Percentiles rank a stretch among this genome's conserved stretches.
Evolutionary conservation across 2,888 invertebrate species (phyloP).

Genomic region (Ectemnius continuus): DNA sequence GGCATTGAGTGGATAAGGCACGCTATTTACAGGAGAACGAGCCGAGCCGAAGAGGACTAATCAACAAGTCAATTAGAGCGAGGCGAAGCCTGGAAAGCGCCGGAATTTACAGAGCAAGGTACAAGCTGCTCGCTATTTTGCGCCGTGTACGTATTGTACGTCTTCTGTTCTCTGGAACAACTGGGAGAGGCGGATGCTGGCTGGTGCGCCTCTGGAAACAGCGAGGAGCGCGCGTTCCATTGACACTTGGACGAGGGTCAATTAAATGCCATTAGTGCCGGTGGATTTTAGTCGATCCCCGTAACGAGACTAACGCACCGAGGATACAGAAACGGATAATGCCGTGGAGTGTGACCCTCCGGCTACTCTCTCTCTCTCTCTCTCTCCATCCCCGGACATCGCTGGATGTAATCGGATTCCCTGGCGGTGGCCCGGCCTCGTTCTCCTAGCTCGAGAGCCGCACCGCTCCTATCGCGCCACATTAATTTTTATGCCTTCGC

Average conservation of each 20-base stretch:
- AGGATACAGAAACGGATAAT: constrained; percentile 51
- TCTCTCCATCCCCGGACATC: constrained; percentile 41
- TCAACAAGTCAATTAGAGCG: constrained; percentile 9
- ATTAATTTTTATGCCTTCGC: constrained; percentile 59
- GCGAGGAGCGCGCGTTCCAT: constrained; percentile 41
- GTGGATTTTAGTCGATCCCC: constrained; percentile 59
- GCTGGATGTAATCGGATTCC: constrained; percentile 58
- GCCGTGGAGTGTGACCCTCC: constrained; percentile 36
- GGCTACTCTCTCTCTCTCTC: constrained; percentile 34
- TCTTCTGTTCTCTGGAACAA: too few species aligned
- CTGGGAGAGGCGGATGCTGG: too few species aligned
- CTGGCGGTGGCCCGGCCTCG: constrained; percentile 15
- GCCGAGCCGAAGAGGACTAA: too few species aligned
- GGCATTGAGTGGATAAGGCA: too few species aligned
- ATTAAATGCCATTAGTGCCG: constrained; percentile 64
- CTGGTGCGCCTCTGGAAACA: background rate
- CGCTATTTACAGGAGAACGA: too few species aligned
- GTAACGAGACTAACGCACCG: constrained; percentile 52
- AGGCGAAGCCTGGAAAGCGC: too few species aligned
- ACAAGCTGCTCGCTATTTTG: background rate
- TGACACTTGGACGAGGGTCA: constrained; percentile 66
- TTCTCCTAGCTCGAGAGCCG: background rate
- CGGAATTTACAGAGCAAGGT: background rate
- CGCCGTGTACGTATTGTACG: too few species aligned
- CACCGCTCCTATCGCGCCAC: constrained; percentile 39